Evolutionary conservation across 2,797 vertebrate genomes (phyloP), one percentile per base, ranked within the genome.

Genomic region (Cyprinella venusta): DNA sequence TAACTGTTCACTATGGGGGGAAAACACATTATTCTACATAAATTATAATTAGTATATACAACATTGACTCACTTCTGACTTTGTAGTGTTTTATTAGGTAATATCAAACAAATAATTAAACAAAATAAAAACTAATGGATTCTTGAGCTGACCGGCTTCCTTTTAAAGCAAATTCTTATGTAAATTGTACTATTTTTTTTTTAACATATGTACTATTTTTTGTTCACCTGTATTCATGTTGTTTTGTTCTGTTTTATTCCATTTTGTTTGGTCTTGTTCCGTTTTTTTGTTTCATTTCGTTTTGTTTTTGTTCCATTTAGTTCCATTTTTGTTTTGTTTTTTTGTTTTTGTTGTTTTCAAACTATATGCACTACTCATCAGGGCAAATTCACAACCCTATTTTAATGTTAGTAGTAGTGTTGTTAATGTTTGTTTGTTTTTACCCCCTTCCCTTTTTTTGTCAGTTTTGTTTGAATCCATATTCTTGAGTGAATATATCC

Each of bases 401-500:
- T 48, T 52, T 38, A 40, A 6, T 38, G 4, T 40, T 40, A 21
- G 21, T 50, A 61, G 26, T 24, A 24, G 3, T 72, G 77, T 61
- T 80, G 48, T 50, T 50, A 16, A 2, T 52, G 18, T 56, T n/a
- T 69, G 30, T 65, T 65, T 16, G 24, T 63, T 56, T 19, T 64
- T 10, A 33, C 9, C n/a, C 16, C 24, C 2, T 63, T 69, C 63
- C 68, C 48, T 38, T n/a, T 71, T 71, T 84, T 84, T 84, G 40
- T 77, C 79, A 69, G 70, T 84, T 72, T 74, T 63, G 36, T 76
- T 24, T 72, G 75, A 42, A 48, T 80, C 54, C 21, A 24, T 78
- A 38, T 38, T 64, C 30, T 75, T 68, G 76, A 79, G 81, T 81
- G 54, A 75, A 80, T 85, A 75, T 83, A 83, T 86, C 54, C 72